Conservation (phyloP, 2,797 vertebrate genomes). For the Apogon hyalosoma region DNA sequence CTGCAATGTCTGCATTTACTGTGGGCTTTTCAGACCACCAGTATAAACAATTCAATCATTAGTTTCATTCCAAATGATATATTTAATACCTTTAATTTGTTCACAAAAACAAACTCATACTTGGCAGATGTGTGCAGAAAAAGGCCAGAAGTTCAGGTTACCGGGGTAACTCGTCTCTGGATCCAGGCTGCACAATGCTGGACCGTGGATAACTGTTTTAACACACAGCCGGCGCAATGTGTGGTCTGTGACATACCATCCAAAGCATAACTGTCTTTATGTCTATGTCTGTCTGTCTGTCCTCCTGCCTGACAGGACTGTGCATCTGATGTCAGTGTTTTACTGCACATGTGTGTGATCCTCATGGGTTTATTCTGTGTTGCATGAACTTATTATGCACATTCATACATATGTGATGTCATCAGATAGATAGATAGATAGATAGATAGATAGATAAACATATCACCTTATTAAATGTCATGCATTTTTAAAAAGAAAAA, state of each 20-base stretch:
- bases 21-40: not conserved
- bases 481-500: too few relatives aligned
- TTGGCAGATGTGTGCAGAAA: too few relatives aligned
- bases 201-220: conserved; percentile 84
- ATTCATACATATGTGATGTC: too few relatives aligned
- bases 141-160: conserved; percentile 70
- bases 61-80: not conserved
- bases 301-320: conserved; percentile 12
- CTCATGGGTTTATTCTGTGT: not conserved
- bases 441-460: too few relatives aligned
- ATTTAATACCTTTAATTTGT: not conserved
- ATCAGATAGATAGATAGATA: too few relatives aligned
- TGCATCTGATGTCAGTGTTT: conserved; percentile 34
- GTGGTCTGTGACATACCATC: conserved; percentile 82
- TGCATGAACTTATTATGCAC: too few relatives aligned
- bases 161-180: conserved; percentile 65
- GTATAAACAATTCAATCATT: not conserved
- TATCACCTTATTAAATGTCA: too few relatives aligned
- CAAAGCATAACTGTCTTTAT: conserved; percentile 50
- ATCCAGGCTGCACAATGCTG: conserved; percentile 68
- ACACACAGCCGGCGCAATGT: conserved; percentile 79
- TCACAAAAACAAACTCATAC: not conserved
- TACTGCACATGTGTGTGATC: conserved; percentile 30
- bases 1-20: conserved; percentile 2
- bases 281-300: conserved; percentile 12